phyloP scores from a whole-genome alignment of 2,797 vertebrate species.

The Columba guinea region DNA sequence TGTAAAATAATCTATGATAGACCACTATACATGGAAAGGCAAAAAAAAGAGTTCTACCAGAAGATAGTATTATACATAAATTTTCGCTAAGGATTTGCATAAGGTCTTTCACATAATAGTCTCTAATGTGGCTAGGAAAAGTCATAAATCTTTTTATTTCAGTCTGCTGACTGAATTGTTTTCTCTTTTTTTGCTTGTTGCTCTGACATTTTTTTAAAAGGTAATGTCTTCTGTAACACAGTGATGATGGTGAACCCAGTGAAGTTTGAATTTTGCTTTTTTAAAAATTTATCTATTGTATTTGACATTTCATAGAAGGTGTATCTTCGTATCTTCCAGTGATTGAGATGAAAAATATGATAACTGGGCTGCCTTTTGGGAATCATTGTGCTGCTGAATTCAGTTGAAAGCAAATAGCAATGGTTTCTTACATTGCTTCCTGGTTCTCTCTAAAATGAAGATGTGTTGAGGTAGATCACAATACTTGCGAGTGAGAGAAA shows the following conservation, averaged over 20 bases:
- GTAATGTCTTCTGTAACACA: neutral
- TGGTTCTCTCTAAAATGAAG: neutral
- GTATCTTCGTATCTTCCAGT: neutral
- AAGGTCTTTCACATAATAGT: constrained; percentile 6
- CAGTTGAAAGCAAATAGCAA: neutral
- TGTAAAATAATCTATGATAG: neutral
- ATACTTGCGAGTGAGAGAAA: neutral
- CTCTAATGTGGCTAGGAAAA: neutral
- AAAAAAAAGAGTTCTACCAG: neutral
- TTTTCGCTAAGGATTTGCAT: constrained; percentile 42
- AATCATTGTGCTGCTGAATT: neutral
- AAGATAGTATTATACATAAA: constrained; percentile 1
- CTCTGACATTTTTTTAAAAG: neutral
- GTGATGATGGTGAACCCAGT: neutral
- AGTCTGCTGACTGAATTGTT: neutral
- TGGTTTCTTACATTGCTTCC: neutral
- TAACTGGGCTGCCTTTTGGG: neutral
- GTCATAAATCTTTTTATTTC: constrained; percentile 27
- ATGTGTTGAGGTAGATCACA: neutral
- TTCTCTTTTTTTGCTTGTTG: neutral
- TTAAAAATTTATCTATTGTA: neutral
- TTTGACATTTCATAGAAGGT: neutral
- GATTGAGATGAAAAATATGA: neutral
- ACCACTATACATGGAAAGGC: neutral
- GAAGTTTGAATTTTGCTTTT: neutral